Evolutionary conservation across 2,797 vertebrate genomes (phyloP).

Genomic region (Astyanax mexicanus): DNA sequence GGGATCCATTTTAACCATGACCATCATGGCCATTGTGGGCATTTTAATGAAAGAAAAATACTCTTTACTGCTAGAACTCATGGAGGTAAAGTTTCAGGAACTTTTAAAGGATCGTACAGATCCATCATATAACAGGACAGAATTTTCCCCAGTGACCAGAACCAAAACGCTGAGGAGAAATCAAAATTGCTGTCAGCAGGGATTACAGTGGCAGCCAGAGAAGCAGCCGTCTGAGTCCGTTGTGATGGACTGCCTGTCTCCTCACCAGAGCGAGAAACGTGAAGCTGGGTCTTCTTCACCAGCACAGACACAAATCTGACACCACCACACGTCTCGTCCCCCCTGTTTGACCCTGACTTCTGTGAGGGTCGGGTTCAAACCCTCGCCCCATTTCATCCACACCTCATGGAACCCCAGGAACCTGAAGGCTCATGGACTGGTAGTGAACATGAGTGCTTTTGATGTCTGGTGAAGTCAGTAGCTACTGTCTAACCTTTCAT

Average conservation of each 20-base stretch:
- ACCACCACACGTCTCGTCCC: constrained; percentile 24
- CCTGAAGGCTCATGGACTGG: constrained; percentile 36
- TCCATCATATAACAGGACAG: not conserved
- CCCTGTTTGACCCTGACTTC: constrained; percentile 20
- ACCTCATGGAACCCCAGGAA: constrained; percentile 34
- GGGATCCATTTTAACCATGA: too few species aligned
- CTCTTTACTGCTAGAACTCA: constrained; percentile 4
- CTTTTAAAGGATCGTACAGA: not conserved
- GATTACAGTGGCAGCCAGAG: constrained; percentile 38
- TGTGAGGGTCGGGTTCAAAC: too few species aligned
- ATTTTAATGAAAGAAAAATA: too few species aligned
- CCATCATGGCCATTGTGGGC: too few species aligned
- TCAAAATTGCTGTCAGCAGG: constrained; percentile 44
- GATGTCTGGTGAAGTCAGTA: constrained; percentile 13
- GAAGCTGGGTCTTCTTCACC: not conserved
- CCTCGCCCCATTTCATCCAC: constrained; percentile 24
- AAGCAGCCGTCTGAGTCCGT: constrained; percentile 3
- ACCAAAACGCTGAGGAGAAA: constrained; percentile 20
- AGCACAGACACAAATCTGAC: constrained; percentile 6
- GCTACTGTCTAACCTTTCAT: constrained; percentile 28
- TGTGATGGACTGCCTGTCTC: constrained; percentile 3
- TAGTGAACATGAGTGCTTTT: constrained; percentile 23
- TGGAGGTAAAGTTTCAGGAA: too few species aligned
- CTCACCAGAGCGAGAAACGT: constrained; percentile 11
- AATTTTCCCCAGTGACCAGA: not conserved